These are phyloP conservation scores for Brachionus manjavacas DNA, from an alignment of 1,140 invertebrate species.

Conservation along the genomic window DNA sequence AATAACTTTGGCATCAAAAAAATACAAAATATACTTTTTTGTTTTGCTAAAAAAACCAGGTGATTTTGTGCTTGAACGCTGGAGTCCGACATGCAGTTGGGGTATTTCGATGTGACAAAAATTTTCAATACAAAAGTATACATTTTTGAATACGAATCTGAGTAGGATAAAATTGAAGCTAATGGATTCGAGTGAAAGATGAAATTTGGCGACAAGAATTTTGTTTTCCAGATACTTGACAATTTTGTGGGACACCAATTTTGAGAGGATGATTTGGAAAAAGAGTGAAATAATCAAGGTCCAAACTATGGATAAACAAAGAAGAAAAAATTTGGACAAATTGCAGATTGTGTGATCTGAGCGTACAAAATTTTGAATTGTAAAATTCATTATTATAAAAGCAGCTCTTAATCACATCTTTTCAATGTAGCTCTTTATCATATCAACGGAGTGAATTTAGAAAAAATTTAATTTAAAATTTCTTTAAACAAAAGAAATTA, in stretches of 20 bases:
- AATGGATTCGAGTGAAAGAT: neutral
- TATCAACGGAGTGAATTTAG: neutral
- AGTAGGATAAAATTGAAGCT: neutral
- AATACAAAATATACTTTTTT: neutral
- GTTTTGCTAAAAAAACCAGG: neutral
- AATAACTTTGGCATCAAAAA: neutral
- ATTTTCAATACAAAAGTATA: neutral
- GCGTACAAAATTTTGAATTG: neutral
- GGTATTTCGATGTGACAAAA: conserved; percentile 7
- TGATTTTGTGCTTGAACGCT: too few relatives aligned
- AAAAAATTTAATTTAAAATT: neutral
- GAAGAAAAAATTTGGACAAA: neutral
- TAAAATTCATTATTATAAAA: neutral
- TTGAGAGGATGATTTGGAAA: neutral
- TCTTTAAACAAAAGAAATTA: neutral
- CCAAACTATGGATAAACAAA: neutral
- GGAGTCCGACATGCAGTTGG: neutral
- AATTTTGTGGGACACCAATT: neutral
- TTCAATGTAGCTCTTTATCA: neutral
- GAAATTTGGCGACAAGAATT: neutral
- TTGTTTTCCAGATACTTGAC: neutral
- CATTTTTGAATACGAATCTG: neutral
- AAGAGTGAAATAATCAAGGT: neutral
- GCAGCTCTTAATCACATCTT: neutral
- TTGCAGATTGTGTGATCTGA: neutral